These are phyloP conservation scores for Eudemis profundana DNA, from an alignment of 2,888 invertebrate species.

Conservation along the genomic window DNA sequence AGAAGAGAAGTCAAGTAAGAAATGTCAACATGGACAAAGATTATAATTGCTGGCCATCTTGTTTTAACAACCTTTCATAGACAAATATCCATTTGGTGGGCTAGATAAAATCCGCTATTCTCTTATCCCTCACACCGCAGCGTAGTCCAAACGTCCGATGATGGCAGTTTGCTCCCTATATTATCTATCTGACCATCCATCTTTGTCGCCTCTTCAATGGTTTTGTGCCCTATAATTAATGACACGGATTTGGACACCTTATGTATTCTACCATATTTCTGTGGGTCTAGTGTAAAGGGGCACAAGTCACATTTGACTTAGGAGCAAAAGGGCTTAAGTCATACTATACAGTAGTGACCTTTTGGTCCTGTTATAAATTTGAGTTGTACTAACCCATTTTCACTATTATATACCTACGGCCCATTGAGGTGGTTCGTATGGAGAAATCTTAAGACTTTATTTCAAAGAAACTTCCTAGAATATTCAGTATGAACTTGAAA, in stretches of 20 bases:
- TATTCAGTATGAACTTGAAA: too few relatives aligned
- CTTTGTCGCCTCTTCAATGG: conserved; percentile 53
- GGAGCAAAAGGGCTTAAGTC: too few relatives aligned
- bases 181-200: conserved; percentile 53
- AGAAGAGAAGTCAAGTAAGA: too few relatives aligned
- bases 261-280: conserved; percentile 23
- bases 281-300: too few relatives aligned
- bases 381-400: too few relatives aligned
- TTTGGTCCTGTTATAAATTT: too few relatives aligned
- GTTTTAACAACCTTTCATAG: too few relatives aligned
- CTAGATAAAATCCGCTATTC: conserved; percentile 29
- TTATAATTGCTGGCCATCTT: too few relatives aligned
- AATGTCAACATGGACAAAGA: too few relatives aligned
- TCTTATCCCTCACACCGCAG: conserved; percentile 39
- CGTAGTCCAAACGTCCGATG: conserved; percentile 45
- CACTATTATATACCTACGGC: neutral
- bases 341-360: too few relatives aligned
- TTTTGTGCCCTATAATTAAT: conserved; percentile 55
- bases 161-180: conserved; percentile 54
- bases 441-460: neutral
- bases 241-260: conserved; percentile 43
- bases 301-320: too few relatives aligned
- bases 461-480: neutral
- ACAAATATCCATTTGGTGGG: too few relatives aligned
- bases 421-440: neutral